Percentiles rank a stretch among this genome's conserved stretches.
These are phyloP conservation scores for Tetraodon nigroviridis DNA, from an alignment of 2,113 vertebrate genomes.

Conservation along the genomic window DNA sequence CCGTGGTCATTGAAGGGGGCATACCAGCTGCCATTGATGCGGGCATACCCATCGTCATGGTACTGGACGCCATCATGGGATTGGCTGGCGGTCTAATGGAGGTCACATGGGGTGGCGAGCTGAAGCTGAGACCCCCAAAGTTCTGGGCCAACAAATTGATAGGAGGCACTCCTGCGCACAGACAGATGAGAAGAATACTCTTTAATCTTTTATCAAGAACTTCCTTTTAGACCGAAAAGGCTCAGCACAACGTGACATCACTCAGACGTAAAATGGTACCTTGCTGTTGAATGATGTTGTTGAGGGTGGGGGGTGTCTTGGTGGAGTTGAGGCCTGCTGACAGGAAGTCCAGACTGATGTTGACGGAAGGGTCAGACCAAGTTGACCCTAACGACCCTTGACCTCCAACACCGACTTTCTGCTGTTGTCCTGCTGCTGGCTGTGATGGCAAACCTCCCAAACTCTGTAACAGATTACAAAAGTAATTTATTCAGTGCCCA, in stretches of 20 bases:
- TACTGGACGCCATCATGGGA: slow-evolving; percentile 73
- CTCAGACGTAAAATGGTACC: slow-evolving; percentile 71
- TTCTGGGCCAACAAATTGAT: slow-evolving; percentile 85
- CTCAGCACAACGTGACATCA: background rate
- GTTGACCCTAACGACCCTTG: slow-evolving; percentile 86
- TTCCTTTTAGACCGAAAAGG: background rate
- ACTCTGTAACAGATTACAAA: slow-evolving; percentile 60
- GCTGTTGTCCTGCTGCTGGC: slow-evolving; percentile 64
- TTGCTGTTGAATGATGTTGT: slow-evolving; percentile 94
- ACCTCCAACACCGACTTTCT: slow-evolving; percentile 76
- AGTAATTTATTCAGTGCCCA: slow-evolving; percentile 1
- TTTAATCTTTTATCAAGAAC: background rate
- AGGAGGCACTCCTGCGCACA: slow-evolving; percentile 80
- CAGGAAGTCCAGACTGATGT: slow-evolving; percentile 97
- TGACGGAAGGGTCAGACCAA: slow-evolving; percentile 98
- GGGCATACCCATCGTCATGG: slow-evolving; percentile 79
- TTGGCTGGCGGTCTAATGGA: slow-evolving; percentile 75
- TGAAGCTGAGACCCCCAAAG: slow-evolving; percentile 87
- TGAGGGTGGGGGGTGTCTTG: slow-evolving; percentile 90
- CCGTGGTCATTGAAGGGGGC: slow-evolving; percentile 79
- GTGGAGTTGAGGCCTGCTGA: slow-evolving; percentile 89
- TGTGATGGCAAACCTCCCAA: slow-evolving; percentile 80
- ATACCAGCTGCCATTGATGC: slow-evolving; percentile 76
- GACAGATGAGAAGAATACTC: slow-evolving; percentile 3
- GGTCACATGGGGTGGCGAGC: slow-evolving; percentile 74